These are phyloP conservation scores for Psittacara wagleri DNA, from an alignment of 2,113 vertebrate genomes.

Conservation along the genomic window DNA sequence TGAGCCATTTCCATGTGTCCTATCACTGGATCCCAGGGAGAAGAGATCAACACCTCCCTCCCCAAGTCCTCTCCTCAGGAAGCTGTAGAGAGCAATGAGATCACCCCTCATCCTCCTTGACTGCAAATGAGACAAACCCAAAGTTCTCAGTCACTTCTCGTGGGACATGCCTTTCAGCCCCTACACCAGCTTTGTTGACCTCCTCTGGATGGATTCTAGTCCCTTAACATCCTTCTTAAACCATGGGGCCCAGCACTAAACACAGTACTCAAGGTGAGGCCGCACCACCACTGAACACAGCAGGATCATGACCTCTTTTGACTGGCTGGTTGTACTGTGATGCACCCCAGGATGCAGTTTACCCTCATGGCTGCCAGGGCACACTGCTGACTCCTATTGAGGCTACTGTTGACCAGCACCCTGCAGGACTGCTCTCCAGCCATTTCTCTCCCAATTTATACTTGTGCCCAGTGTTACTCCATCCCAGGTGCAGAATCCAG, in stretches of 20 bases:
- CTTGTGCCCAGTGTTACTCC: not conserved
- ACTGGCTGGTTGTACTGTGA: too few species aligned
- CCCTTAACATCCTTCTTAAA: too few species aligned
- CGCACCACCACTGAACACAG: too few species aligned
- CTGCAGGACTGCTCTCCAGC: not conserved
- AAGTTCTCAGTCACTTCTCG: not conserved
- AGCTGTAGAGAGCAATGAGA: not conserved
- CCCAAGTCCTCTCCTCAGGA: not conserved
- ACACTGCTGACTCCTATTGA: too few species aligned
- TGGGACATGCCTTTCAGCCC: not conserved
- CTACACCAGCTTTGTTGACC: not conserved
- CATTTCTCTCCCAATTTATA: not conserved
- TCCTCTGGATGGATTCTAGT: not conserved
- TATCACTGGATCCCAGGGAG: not conserved
- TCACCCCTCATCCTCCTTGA: not conserved
- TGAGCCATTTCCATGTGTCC: not conserved
- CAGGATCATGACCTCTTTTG: too few species aligned
- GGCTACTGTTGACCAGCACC: not conserved
- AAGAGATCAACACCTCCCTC: not conserved
- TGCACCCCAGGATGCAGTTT: too few species aligned
- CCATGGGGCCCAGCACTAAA: too few species aligned
- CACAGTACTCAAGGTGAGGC: too few species aligned
- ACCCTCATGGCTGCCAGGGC: too few species aligned
- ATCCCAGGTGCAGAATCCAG: not conserved
- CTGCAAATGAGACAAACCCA: not conserved